phyloP scores from a whole-genome alignment of 2,888 invertebrate species.

The Pollenia amentaria region DNA sequence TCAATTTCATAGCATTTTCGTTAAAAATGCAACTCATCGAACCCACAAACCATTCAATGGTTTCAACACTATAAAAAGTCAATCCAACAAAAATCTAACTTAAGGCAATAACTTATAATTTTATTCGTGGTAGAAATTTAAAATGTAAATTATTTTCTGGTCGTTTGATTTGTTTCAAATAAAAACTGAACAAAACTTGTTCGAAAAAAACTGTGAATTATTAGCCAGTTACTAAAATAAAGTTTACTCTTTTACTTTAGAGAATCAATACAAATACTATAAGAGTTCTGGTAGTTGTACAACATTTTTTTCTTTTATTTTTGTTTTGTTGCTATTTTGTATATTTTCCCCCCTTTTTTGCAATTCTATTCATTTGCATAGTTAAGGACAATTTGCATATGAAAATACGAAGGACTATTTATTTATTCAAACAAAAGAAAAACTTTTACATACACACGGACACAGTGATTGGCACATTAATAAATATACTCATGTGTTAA shows the following conservation, averaged over 20 bases:
- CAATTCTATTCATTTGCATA: slow-evolving; percentile 67
- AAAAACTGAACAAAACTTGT: neutral
- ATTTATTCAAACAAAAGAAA: slow-evolving; percentile 57
- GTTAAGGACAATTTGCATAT: slow-evolving; percentile 70
- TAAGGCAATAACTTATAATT: slow-evolving; percentile 8
- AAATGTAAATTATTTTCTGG: slow-evolving; percentile 28
- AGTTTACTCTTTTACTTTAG: neutral
- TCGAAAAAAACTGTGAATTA: slow-evolving; percentile 21
- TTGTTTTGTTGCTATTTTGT: neutral
- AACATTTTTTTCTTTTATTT: neutral
- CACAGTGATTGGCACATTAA: neutral
- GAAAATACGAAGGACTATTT: slow-evolving; percentile 53
- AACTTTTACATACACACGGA: neutral
- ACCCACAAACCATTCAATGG: too few species aligned
- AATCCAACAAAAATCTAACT: neutral
- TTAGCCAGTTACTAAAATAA: slow-evolving; percentile 38
- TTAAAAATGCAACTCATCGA: too few species aligned
- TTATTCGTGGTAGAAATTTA: slow-evolving; percentile 10
- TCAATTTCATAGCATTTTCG: too few species aligned
- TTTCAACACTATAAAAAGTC: too few species aligned
- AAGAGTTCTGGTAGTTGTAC: neutral
- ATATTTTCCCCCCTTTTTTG: slow-evolving; percentile 41
- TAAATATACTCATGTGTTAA: slow-evolving; percentile 32
- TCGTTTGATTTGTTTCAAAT: slow-evolving; percentile 8
- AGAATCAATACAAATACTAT: slow-evolving; percentile 23